Conservation (phyloP, 1,140 invertebrate species). For the Lithobius niger region DNA sequence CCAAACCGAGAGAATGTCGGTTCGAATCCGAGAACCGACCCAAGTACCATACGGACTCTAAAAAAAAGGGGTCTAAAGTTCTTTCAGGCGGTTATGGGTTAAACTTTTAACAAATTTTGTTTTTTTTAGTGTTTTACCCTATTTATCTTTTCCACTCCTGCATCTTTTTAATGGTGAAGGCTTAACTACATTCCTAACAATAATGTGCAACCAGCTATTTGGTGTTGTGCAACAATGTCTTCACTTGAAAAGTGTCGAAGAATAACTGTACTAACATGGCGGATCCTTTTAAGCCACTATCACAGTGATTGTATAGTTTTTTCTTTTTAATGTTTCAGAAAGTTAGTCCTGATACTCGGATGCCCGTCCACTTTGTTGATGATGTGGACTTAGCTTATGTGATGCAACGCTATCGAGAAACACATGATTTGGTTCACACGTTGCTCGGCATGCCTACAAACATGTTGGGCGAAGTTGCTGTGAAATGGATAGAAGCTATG, state of each 20-base stretch:
- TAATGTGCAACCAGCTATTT: too few species aligned
- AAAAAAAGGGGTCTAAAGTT: too few species aligned
- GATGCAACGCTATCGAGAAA: conserved; percentile 92
- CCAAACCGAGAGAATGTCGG: too few species aligned
- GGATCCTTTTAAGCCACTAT: conserved; percentile 8
- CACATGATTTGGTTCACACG: conserved; percentile 89
- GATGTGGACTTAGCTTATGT: conserved; percentile 85
- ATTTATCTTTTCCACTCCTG: too few species aligned
- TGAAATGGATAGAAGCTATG: conserved; percentile 95
- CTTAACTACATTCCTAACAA: too few species aligned
- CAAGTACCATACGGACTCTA: too few species aligned
- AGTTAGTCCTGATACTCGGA: conserved; percentile 83
- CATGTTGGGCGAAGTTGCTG: conserved; percentile 81
- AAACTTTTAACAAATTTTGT: too few species aligned
- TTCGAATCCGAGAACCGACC: too few species aligned
- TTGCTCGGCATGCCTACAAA: conserved; percentile 85
- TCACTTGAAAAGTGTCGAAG: conserved; percentile 9
- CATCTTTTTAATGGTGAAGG: too few species aligned
- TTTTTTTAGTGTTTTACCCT: too few species aligned
- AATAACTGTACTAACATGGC: neutral
- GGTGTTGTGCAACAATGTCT: too few species aligned
- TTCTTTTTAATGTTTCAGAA: conserved; percentile 40
- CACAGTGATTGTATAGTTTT: neutral
- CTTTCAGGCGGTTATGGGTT: too few species aligned
- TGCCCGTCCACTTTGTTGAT: conserved; percentile 78